These are phyloP conservation scores for Parazoanthus swiftii DNA, from an alignment of 92 coral and sea anemone genomes.

Conservation along the genomic window DNA sequence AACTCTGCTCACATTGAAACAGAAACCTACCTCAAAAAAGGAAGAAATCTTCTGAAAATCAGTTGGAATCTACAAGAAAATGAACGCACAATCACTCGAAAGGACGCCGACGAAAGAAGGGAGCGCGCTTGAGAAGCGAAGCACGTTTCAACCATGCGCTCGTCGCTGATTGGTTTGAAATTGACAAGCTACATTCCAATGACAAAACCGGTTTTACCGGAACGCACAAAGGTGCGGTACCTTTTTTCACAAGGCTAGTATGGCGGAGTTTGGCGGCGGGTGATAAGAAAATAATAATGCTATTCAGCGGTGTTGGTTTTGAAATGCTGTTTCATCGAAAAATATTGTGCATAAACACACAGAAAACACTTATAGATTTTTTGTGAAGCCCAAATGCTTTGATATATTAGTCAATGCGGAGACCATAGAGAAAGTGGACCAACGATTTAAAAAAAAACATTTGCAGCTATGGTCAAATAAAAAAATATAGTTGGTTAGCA, in stretches of 20 bases:
- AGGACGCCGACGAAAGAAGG: slow-evolving; percentile 39
- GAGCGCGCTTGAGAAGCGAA: neutral
- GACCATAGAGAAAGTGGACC: no score
- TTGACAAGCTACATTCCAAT: slow-evolving; percentile 21
- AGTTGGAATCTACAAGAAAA: slow-evolving; percentile 15
- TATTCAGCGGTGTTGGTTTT: no score
- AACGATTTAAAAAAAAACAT: no score
- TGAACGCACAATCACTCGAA: slow-evolving; percentile 7
- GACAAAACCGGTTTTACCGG: slow-evolving; percentile 41
- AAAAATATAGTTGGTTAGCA: no score
- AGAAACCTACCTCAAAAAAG: slow-evolving; percentile 48
- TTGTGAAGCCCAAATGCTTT: no score
- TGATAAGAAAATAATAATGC: neutral
- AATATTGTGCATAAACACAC: no score
- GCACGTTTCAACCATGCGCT: slow-evolving; percentile 46
- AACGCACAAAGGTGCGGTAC: slow-evolving; percentile 12
- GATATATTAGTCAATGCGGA: no score
- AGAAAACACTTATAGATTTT: no score
- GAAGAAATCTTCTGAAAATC: slow-evolving; percentile 43
- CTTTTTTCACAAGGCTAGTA: no score
- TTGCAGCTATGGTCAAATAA: no score
- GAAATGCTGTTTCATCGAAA: no score
- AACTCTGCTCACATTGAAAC: slow-evolving; percentile 42
- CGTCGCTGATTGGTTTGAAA: slow-evolving; percentile 35
- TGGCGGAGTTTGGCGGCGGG: neutral